These are phyloP conservation scores for Phylloscopus trochiloides DNA, from an alignment of 2,113 vertebrate species.

Conservation along the genomic window DNA sequence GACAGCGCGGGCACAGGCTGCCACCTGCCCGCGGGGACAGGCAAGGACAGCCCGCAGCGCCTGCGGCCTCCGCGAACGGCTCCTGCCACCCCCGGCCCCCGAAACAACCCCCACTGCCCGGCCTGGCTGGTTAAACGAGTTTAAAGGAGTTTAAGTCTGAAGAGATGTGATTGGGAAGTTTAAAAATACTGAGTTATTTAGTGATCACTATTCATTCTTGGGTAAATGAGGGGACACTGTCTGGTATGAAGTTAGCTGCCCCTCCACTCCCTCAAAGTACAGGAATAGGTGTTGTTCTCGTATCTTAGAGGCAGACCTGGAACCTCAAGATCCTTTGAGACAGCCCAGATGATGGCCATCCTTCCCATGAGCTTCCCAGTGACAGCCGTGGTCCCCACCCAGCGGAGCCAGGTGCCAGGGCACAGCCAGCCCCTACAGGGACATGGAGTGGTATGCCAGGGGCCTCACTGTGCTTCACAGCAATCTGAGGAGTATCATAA, in stretches of 20 bases:
- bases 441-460: not conserved
- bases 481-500: not conserved
- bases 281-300: not conserved
- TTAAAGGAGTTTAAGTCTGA: not conserved
- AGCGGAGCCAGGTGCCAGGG: not conserved
- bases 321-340: not conserved
- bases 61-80: accelerated
- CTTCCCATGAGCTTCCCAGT: not conserved
- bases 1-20: not conserved
- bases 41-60: not conserved
- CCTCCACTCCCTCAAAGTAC: accelerated
- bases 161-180: not conserved
- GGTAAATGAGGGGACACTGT: not conserved
- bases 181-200: not conserved
- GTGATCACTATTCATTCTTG: not conserved
- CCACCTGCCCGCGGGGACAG: not conserved
- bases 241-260: not conserved
- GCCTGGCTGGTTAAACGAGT: not conserved
- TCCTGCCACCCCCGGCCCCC: not conserved
- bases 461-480: not conserved
- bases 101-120: accelerated
- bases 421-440: not conserved
- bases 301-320: not conserved
- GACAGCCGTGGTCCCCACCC: accelerated
- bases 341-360: accelerated